A percentile compares a stretch with the other conserved stretches of the same genome.
These are phyloP conservation scores for Pelobates cultripes DNA, from an alignment of 2,797 vertebrate genomes.

Conservation along the genomic window DNA sequence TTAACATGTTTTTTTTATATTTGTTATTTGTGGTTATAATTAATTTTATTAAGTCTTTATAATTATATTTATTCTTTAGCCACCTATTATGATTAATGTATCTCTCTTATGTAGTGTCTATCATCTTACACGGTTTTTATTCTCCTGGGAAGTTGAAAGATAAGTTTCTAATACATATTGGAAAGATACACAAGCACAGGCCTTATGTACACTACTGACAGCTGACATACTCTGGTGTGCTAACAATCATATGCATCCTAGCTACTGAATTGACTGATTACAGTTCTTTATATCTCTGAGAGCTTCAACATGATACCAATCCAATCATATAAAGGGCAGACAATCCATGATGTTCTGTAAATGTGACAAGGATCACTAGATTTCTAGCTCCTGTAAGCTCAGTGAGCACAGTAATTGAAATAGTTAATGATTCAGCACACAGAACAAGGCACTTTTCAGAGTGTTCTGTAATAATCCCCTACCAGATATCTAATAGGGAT, in stretches of 20 bases:
- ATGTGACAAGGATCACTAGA: conserved; percentile 45
- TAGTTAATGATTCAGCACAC: conserved; percentile 28
- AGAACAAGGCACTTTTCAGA: conserved; percentile 18
- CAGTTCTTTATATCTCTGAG: conserved; percentile 24
- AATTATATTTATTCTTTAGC: too few species aligned
- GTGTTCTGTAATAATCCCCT: conserved; percentile 38
- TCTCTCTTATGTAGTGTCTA: too few species aligned
- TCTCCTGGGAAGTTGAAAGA: too few species aligned
- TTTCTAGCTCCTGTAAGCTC: conserved; percentile 34
- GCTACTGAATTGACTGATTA: conserved; percentile 19
- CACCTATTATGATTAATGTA: too few species aligned
- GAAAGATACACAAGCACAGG: too few species aligned
- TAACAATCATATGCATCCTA: conserved; percentile 16
- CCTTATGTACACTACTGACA: too few species aligned
- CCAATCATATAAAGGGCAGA: conserved; percentile 35
- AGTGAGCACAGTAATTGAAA: conserved; percentile 47
- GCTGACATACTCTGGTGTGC: too few species aligned
- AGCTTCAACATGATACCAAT: conserved; percentile 30
- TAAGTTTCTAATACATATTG: too few species aligned
- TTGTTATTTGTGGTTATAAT: too few species aligned
- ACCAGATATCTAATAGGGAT: conserved; percentile 5
- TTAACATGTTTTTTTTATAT: too few species aligned
- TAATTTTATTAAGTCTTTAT: too few species aligned
- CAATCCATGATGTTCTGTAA: conserved; percentile 24
- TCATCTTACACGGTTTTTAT: too few species aligned